Conservation (phyloP, 2,113 vertebrate species). For the Chinchilla lanigera region DNA sequence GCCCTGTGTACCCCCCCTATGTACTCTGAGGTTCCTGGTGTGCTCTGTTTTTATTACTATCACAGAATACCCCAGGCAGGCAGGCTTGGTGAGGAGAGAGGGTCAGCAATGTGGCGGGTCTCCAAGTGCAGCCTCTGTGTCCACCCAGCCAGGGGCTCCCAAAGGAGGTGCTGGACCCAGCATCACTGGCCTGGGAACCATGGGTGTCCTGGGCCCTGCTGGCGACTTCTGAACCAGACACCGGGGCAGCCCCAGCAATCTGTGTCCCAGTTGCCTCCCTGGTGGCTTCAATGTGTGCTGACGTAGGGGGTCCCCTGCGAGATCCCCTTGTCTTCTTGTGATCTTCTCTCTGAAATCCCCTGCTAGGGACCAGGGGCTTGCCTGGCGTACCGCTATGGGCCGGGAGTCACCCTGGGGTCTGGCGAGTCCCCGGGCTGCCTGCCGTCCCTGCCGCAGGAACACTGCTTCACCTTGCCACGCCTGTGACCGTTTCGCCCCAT, state of each 20-base stretch:
- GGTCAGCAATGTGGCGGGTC: not conserved
- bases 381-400: not conserved
- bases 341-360: not conserved
- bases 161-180: not conserved
- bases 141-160: not conserved
- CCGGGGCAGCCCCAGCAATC: not conserved
- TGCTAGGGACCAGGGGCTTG: not conserved
- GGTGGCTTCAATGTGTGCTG: fast-evolving
- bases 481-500: fast-evolving
- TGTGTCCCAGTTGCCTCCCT: not conserved
- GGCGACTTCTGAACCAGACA: not conserved
- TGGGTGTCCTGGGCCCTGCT: not conserved
- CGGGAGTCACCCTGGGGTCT: not conserved
- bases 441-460: not conserved
- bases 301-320: fast-evolving
- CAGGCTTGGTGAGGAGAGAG: not conserved
- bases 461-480: fast-evolving
- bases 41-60: not conserved
- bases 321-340: not conserved
- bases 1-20: not conserved
- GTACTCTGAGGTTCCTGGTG: not conserved
- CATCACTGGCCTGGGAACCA: not conserved
- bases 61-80: not conserved
- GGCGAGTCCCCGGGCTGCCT: not conserved
- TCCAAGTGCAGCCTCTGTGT: not conserved